These are phyloP conservation scores for Caenorhabditis angaria DNA, from an alignment of 2,888 invertebrate genomes.

Conservation along the genomic window DNA sequence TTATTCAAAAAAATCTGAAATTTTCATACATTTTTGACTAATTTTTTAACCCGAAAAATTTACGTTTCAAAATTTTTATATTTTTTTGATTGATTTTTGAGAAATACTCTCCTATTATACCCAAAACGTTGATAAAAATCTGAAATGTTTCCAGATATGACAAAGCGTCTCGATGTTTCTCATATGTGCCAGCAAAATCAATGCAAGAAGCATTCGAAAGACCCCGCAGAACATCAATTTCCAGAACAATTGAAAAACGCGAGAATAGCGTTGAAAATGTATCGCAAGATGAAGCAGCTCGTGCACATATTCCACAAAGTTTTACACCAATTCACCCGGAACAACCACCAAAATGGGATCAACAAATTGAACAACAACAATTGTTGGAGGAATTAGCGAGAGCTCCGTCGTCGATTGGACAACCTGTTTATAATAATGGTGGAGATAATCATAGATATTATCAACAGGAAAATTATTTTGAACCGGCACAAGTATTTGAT, in stretches of 20 bases:
- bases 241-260: constrained; percentile 44
- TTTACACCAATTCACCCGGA: constrained; percentile 25
- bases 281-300: constrained; percentile 41
- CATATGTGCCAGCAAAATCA: constrained; percentile 71
- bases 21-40: too few species aligned
- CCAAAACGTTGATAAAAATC: constrained; percentile 13
- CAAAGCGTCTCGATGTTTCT: constrained; percentile 71
- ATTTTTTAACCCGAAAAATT: too few species aligned
- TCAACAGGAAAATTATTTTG: constrained; percentile 17
- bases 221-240: constrained; percentile 49
- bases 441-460: constrained; percentile 23
- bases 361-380: constrained; percentile 64
- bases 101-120: not conserved
- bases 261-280: constrained; percentile 50
- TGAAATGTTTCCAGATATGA: constrained; percentile 59
- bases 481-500: constrained; percentile 52
- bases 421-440: constrained; percentile 41
- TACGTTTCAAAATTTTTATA: too few species aligned
- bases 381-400: constrained; percentile 50
- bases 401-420: constrained; percentile 45
- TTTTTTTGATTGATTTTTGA: too few species aligned
- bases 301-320: constrained; percentile 23
- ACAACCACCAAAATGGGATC: constrained; percentile 63
- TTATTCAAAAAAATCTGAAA: too few species aligned
- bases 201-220: constrained; percentile 68